Conservation (phyloP, 2,797 vertebrate species). For the Numenius phaeopus region DNA sequence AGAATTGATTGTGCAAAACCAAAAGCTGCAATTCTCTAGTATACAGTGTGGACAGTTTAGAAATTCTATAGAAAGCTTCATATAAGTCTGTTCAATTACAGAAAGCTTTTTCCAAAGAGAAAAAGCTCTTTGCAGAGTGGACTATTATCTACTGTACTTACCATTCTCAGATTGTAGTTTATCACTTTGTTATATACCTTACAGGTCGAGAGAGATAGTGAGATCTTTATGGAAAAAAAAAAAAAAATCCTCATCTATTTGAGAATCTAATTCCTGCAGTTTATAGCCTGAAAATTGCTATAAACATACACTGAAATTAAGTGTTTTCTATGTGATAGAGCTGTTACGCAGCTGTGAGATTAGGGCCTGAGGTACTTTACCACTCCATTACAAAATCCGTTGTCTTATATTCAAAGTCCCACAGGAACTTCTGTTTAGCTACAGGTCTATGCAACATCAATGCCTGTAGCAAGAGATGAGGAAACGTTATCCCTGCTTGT, state of each 20-base stretch:
- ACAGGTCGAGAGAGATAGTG: neutral
- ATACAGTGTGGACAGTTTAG: neutral
- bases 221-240: neutral
- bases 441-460: too few species aligned
- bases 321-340: neutral
- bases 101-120: neutral
- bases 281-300: neutral
- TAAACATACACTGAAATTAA: neutral
- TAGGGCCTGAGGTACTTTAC: neutral
- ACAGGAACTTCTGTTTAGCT: neutral
- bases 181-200: neutral
- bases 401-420: neutral
- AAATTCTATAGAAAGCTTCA: neutral
- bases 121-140: neutral
- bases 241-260: neutral
- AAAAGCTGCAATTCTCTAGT: neutral
- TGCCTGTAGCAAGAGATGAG: neutral
- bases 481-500: neutral
- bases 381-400: neutral
- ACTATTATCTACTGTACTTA: neutral
- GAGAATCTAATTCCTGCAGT: neutral
- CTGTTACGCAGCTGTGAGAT: neutral
- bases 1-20: neutral
- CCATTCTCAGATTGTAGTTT: constrained; percentile 17
- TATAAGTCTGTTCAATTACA: neutral